phyloP scores from a whole-genome alignment of 2,797 vertebrate species.

The Megaceryle alcyon region DNA sequence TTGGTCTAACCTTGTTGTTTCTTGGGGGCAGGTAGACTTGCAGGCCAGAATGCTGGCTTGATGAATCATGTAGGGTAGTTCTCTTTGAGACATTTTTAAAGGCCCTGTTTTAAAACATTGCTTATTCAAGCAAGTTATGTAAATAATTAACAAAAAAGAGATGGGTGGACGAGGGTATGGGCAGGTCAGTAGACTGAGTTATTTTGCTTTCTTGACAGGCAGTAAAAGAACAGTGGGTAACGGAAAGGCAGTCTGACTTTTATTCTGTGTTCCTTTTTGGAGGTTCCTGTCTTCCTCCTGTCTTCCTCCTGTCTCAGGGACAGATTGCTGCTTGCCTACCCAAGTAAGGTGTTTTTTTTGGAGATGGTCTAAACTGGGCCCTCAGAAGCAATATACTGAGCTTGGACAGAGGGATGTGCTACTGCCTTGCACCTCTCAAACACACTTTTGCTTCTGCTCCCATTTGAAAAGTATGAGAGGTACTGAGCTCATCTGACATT shows the following conservation, averaged over 20 bases:
- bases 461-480: background rate
- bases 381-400: background rate
- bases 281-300: background rate
- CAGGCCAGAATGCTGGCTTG: background rate
- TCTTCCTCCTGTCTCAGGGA: background rate
- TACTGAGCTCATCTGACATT: background rate
- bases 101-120: background rate
- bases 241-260: background rate
- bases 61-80: background rate
- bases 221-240: background rate
- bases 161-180: background rate
- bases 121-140: constrained; percentile 47
- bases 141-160: constrained; percentile 52
- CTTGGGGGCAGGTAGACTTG: constrained; percentile 1
- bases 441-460: background rate
- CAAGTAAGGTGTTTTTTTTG: background rate
- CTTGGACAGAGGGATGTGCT: background rate
- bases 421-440: background rate
- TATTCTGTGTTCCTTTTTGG: background rate
- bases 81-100: background rate
- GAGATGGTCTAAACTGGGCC: background rate
- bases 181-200: background rate
- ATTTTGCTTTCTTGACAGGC: background rate
- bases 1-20: constrained; percentile 23
- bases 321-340: background rate